Evolutionary conservation across 2,113 vertebrate species (phyloP).

Genomic region (Misgurnus mizolepis): DNA sequence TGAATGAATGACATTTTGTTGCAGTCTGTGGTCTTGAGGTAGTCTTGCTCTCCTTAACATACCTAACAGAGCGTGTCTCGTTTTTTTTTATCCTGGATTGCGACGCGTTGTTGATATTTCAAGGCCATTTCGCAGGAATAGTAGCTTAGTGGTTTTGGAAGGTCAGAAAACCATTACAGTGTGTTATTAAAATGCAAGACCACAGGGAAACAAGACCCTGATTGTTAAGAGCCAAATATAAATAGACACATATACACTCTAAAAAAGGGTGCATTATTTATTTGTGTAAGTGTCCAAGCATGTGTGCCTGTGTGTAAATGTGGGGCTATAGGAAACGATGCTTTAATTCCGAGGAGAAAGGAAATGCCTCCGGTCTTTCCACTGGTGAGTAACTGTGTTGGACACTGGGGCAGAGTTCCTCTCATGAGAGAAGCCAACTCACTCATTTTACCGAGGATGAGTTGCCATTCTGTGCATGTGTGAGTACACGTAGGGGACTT

Average conservation of each 20-base stretch:
- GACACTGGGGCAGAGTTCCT: constrained; percentile 50
- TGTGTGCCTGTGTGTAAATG: constrained; percentile 30
- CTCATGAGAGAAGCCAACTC: constrained; percentile 46
- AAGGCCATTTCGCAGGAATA: constrained; percentile 5
- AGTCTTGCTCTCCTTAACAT: not conserved
- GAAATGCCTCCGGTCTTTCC: constrained; percentile 69
- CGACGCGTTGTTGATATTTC: constrained; percentile 12
- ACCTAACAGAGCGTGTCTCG: not conserved
- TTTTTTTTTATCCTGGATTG: not conserved
- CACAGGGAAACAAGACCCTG: constrained; percentile 44
- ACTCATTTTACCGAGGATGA: constrained; percentile 32
- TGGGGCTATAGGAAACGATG: constrained; percentile 59
- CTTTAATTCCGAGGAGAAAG: constrained; percentile 57
- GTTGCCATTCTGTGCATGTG: constrained; percentile 15
- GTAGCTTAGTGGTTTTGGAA: constrained; percentile 40
- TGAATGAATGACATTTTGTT: constrained; percentile 31
- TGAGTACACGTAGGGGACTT: constrained; percentile 12
- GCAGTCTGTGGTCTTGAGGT: not conserved
- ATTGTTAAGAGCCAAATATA: constrained; percentile 48
- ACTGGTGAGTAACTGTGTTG: constrained; percentile 69
- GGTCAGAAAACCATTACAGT: constrained; percentile 39
- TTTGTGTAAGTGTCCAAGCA: constrained; percentile 14
- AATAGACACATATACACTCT: constrained; percentile 40
- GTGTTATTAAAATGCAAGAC: constrained; percentile 38
- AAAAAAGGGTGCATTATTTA: constrained; percentile 28